Evolutionary conservation across 2,888 invertebrate genomes (phyloP).

Genomic region (Lepeophtheirus nordmannii): DNA sequence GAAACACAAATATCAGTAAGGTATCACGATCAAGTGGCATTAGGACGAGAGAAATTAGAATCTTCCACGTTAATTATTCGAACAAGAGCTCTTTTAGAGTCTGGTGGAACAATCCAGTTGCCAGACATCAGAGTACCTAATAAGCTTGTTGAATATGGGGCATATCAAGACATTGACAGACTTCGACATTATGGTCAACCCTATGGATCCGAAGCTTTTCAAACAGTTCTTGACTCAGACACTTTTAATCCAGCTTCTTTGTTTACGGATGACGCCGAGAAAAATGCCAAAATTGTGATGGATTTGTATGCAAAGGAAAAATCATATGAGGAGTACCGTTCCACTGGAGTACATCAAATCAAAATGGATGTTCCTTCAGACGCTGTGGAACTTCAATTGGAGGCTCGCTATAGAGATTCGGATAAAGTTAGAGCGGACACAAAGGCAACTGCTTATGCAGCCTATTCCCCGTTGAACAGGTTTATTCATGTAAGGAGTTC

Average conservation of each 20-base stretch:
- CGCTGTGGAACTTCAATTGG: slow-evolving; percentile 17
- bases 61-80: slow-evolving; percentile 51
- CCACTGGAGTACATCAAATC: slow-evolving; percentile 24
- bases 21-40: slow-evolving; percentile 73
- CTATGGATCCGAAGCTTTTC: slow-evolving; percentile 6
- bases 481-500: slow-evolving; percentile 31
- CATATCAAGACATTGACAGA: slow-evolving; percentile 17
- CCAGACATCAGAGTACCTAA: slow-evolving; percentile 11
- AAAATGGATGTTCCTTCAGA: slow-evolving; percentile 19
- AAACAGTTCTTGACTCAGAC: background rate
- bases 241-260: slow-evolving; percentile 20
- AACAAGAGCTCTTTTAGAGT: slow-evolving; percentile 45
- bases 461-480: slow-evolving; percentile 14
- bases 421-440: slow-evolving; percentile 12
- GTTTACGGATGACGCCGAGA: slow-evolving; percentile 21
- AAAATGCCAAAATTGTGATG: slow-evolving; percentile 16
- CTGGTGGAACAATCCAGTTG: slow-evolving; percentile 27
- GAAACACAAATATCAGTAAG: slow-evolving; percentile 67
- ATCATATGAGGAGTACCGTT: slow-evolving; percentile 25
- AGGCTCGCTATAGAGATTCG: slow-evolving; percentile 21
- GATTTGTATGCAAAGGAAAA: slow-evolving; percentile 25
- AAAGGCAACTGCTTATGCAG: slow-evolving; percentile 19
- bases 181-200: slow-evolving; percentile 21
- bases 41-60: slow-evolving; percentile 47
- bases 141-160: background rate